Percentiles rank a stretch among this genome's conserved stretches.
phyloP scores from a whole-genome alignment of 1,140 invertebrate species.

The Brachionus calyciflorus region DNA sequence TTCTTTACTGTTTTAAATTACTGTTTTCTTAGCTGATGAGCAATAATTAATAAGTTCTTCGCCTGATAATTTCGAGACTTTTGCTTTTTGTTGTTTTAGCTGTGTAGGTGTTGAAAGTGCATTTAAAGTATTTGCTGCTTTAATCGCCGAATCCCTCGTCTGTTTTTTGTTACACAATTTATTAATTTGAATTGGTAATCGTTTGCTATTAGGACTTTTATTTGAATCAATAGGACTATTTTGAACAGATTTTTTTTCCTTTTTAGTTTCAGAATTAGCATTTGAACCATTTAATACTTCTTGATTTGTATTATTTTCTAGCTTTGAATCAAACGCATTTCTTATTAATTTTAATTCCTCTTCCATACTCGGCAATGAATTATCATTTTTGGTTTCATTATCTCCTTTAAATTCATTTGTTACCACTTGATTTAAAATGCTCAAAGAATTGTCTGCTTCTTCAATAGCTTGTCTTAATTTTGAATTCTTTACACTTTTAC shows the following conservation, averaged over 20 bases:
- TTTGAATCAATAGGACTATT: neutral
- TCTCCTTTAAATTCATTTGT: neutral
- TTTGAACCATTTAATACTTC: too few relatives aligned
- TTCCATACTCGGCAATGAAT: neutral
- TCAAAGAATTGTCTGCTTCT: constrained; percentile 1
- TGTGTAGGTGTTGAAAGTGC: neutral
- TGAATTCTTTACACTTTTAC: neutral
- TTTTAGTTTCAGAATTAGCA: neutral
- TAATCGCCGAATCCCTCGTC: neutral
- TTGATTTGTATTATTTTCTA: neutral
- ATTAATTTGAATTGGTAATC: neutral
- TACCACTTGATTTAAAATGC: neutral
- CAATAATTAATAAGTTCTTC: neutral
- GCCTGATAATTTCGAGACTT: constrained; percentile 9
- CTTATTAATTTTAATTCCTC: constrained; percentile 17
- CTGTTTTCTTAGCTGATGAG: constrained; percentile 14
- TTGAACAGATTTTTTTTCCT: neutral
- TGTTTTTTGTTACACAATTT: constrained; percentile 28
- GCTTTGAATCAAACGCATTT: neutral
- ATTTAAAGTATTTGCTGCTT: neutral
- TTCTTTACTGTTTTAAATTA: neutral
- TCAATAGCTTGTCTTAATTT: neutral
- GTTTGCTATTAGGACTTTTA: too few relatives aligned
- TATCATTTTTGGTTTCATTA: neutral
- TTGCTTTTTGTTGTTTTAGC: constrained; percentile 9